These are phyloP conservation scores for Mustelus asterias DNA, from an alignment of 2,113 vertebrate species.

Conservation along the genomic window DNA sequence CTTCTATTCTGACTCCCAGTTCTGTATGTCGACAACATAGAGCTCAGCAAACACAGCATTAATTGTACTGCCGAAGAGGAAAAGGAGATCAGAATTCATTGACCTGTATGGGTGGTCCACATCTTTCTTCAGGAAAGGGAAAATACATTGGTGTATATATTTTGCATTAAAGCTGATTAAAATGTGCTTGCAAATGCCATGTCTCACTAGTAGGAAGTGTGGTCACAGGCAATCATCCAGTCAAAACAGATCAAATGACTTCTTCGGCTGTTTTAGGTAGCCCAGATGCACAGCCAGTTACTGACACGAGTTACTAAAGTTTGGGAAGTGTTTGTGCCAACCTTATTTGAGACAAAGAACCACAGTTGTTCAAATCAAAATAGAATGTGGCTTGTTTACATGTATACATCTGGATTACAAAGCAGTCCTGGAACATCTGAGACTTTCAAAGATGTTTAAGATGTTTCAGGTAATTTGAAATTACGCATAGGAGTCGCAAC, in stretches of 20 bases:
- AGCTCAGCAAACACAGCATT: slow-evolving; percentile 3
- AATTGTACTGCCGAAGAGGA: slow-evolving; percentile 17
- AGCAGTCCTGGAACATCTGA: background rate
- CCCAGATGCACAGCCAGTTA: slow-evolving; percentile 1
- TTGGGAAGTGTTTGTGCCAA: slow-evolving; percentile 7
- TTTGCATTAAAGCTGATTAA: slow-evolving; percentile 35
- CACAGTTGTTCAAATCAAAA: slow-evolving; percentile 25
- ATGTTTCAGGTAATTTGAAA: background rate
- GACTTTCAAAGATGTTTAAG: background rate
- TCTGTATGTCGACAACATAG: background rate
- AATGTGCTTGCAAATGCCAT: slow-evolving; percentile 19
- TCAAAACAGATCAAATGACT: slow-evolving; percentile 32
- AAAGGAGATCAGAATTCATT: slow-evolving; percentile 33
- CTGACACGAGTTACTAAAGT: background rate
- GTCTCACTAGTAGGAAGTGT: slow-evolving; percentile 17
- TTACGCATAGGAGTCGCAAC: background rate
- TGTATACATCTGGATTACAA: background rate
- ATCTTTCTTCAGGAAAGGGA: background rate
- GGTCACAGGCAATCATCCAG: slow-evolving; percentile 31
- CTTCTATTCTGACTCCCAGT: background rate
- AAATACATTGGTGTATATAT: slow-evolving; percentile 23
- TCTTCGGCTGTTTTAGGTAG: slow-evolving; percentile 17
- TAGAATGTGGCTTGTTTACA: background rate
- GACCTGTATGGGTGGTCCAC: slow-evolving; percentile 13
- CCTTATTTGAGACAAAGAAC: background rate